Conservation (phyloP, 1,140 invertebrate species). For the Pseudomyrmex cubaensis region DNA sequence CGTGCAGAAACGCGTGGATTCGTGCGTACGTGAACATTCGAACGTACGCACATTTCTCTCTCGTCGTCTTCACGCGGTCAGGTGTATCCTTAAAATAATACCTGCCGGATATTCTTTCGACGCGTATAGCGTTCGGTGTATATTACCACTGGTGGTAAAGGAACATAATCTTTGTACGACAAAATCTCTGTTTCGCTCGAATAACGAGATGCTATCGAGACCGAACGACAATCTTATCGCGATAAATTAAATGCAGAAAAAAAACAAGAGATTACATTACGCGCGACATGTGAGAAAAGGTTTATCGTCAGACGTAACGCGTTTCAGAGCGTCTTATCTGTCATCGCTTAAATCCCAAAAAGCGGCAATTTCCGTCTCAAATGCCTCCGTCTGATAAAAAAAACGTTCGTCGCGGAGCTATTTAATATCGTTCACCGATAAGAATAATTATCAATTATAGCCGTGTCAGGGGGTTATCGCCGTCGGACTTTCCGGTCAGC, state of each 20-base stretch:
- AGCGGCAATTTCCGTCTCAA: not conserved
- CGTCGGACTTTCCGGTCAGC: not conserved
- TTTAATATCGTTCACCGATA: not conserved
- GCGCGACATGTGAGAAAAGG: not conserved
- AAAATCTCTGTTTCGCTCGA: no score
- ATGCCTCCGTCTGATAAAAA: slow-evolving; percentile 1
- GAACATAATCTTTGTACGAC: no score
- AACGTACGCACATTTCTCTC: slow-evolving; percentile 5
- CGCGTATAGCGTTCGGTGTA: not conserved
- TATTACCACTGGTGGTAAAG: not conserved
- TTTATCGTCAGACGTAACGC: not conserved
- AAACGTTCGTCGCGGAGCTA: not conserved
- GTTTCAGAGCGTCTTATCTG: no score
- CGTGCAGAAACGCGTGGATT: no score
- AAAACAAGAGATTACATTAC: slow-evolving; percentile 16
- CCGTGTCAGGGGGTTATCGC: slow-evolving; percentile 3
- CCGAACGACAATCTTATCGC: not conserved
- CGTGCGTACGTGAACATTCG: slow-evolving; percentile 4
- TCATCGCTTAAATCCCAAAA: not conserved
- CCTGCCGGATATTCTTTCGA: not conserved
- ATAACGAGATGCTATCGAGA: not conserved
- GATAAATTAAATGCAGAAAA: not conserved
- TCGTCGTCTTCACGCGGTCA: not conserved
- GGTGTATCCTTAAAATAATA: slow-evolving; percentile 2
- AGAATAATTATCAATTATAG: slow-evolving; percentile 30